Percentiles rank a stretch among this genome's conserved stretches.
phyloP scores from a whole-genome alignment of 2,113 vertebrate genomes.

The Psittacus erithacus region DNA sequence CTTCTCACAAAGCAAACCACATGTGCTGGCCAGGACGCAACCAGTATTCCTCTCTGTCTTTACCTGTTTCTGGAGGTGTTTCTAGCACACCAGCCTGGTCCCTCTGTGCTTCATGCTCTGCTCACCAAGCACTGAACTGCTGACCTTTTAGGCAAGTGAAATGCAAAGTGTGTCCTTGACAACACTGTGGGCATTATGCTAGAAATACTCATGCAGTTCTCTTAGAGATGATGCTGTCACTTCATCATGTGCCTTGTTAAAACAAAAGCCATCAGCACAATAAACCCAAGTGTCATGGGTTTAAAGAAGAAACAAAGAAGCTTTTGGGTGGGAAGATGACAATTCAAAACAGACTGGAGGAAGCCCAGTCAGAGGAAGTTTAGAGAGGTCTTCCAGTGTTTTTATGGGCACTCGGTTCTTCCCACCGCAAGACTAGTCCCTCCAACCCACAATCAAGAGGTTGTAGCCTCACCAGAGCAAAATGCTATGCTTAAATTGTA shows the following conservation, averaged over 20 bases:
- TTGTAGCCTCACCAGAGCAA: not conserved
- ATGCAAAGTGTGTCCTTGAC: not conserved
- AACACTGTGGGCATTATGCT: not conserved
- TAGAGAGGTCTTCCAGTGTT: not conserved
- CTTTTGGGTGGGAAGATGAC: not conserved
- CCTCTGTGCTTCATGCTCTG: not conserved
- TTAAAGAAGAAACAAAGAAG: not conserved
- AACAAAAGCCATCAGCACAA: slow-evolving; percentile 9
- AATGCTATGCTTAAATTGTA: not conserved
- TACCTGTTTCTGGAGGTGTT: not conserved
- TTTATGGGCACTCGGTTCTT: not conserved
- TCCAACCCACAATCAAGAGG: not conserved
- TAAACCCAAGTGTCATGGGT: not conserved
- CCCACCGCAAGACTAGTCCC: not conserved
- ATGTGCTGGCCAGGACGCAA: not conserved
- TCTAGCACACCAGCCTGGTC: not conserved
- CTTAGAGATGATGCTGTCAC: not conserved
- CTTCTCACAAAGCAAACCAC: not conserved
- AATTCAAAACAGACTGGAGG: not conserved
- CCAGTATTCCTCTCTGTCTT: not conserved
- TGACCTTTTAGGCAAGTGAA: not conserved
- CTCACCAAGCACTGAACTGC: not conserved
- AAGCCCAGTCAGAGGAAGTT: not conserved
- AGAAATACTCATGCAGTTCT: not conserved
- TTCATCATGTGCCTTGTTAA: not conserved